These are phyloP conservation scores for Agrotis exclamationis DNA, from an alignment of 2,888 invertebrate genomes.

Conservation along the genomic window DNA sequence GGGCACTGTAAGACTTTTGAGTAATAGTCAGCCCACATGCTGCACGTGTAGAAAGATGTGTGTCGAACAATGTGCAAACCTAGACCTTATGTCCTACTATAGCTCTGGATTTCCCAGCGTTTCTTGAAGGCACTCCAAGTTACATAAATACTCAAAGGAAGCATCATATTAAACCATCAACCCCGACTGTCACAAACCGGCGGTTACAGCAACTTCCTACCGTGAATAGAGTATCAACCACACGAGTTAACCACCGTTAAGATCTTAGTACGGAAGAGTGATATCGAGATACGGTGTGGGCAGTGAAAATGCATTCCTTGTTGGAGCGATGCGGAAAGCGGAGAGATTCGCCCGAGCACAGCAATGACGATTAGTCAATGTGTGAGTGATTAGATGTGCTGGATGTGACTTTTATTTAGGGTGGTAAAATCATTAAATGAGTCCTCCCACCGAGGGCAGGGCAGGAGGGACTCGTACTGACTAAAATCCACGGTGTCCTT, in stretches of 20 bases:
- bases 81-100: too few relatives aligned
- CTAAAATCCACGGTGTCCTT: too few relatives aligned
- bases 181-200: slow-evolving; percentile 11
- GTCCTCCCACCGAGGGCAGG: too few relatives aligned
- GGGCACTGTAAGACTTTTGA: too few relatives aligned
- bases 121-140: too few relatives aligned
- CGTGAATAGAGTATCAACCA: slow-evolving; percentile 59
- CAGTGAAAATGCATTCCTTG: slow-evolving; percentile 87
- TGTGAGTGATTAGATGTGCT: slow-evolving; percentile 17
- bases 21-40: too few relatives aligned
- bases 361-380: slow-evolving; percentile 20
- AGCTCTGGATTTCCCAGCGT: too few relatives aligned
- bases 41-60: too few relatives aligned
- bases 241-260: slow-evolving; percentile 66
- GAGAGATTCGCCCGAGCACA: slow-evolving; percentile 66
- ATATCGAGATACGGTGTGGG: slow-evolving; percentile 78
- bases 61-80: too few relatives aligned
- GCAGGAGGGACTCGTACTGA: too few relatives aligned
- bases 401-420: too few relatives aligned
- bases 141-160: not conserved
- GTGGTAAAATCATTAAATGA: too few relatives aligned
- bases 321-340: slow-evolving; percentile 77
- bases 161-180: slow-evolving; percentile 18
- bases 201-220: slow-evolving; percentile 57
- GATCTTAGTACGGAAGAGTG: slow-evolving; percentile 84